Base-by-base conservation (phyloP, 2,797 vertebrate genomes). In the Steatocranus sp. region DNA sequence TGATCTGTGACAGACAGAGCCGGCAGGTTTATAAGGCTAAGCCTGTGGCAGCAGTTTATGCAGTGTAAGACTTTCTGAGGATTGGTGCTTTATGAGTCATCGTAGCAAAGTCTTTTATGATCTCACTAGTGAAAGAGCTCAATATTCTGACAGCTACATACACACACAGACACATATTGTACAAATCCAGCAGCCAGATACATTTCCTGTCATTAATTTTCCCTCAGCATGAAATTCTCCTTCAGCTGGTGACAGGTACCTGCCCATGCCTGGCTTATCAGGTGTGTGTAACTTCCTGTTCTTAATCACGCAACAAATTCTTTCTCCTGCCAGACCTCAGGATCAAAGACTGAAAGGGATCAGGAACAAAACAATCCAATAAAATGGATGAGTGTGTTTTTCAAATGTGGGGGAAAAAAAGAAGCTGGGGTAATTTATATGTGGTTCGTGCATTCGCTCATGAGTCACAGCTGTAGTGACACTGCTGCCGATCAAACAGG, bases 71-170 rank as follows among this genome's bases (percentile, higher is more conserved):
- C 90, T 87, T 91, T 78, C 75, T 79, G 74, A 87, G 81, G 90
- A 89, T 85, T 43, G 86, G 41, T 75, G 78, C 87, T 90, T 38
- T 66, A 9, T 90, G 92, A 95, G 34, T 94, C 91, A 91, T 89
- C 80, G 18, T 3, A 68, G 66, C 80, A 75, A 86, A 90, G 89
- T 87, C 80, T 80, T 79, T 56, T 48, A 80, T 87, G 83, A 91
- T 90, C 87, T 85, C 77, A 58, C 81, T 78, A 61, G 75, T 73
- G 75, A 91, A 90, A 77, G 36, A 56, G 61, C 79, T 85, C 78
- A 82, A 58, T 83, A 82, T 85, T 80, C 83, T 89, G 86, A 91
- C 86, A 90, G 83, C 54, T 48, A 54, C 78, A 74, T 32, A 49
- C 49, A 58, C 30, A 17, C 78, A 50, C 75, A 66, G 1, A 23